These are phyloP conservation scores for Polymixis lichenea DNA, from an alignment of 2,888 invertebrate species.

Conservation along the genomic window DNA sequence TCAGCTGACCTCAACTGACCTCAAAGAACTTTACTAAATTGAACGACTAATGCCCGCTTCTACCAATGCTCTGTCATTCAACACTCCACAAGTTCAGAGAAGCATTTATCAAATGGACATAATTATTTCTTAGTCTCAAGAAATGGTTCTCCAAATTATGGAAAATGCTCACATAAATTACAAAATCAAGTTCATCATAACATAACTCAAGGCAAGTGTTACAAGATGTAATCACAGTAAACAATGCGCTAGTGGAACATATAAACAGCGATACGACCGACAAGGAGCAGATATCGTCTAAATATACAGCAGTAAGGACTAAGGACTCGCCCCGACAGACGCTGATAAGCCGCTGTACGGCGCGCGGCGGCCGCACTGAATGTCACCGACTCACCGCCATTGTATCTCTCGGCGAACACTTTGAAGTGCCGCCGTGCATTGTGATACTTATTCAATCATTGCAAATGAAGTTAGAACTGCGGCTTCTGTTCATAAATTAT, in stretches of 20 bases:
- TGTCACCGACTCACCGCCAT: conserved; percentile 5
- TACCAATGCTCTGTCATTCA: neutral
- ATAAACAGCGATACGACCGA: too few relatives aligned
- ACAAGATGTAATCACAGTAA: neutral
- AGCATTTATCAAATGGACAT: neutral
- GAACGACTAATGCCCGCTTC: neutral
- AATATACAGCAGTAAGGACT: conserved; percentile 11
- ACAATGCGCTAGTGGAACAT: neutral
- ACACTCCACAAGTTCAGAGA: neutral
- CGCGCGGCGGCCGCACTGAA: neutral
- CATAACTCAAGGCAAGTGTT: neutral
- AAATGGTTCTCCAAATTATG: neutral
- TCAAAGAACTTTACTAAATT: conserved; percentile 1
- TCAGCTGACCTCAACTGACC: neutral
- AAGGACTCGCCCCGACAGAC: neutral
- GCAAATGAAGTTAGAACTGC: neutral
- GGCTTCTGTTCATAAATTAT: neutral
- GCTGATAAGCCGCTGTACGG: conserved; percentile 4
- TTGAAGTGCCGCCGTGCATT: neutral
- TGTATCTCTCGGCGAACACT: neutral
- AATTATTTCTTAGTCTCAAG: neutral
- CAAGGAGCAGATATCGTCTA: conserved; percentile 1
- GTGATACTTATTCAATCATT: neutral
- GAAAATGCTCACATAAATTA: neutral
- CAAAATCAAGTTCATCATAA: neutral